Evolutionary conservation across 2,113 vertebrate genomes (phyloP), one percentile per base, ranked within the genome.

Genomic region (Anhinga rufa): DNA sequence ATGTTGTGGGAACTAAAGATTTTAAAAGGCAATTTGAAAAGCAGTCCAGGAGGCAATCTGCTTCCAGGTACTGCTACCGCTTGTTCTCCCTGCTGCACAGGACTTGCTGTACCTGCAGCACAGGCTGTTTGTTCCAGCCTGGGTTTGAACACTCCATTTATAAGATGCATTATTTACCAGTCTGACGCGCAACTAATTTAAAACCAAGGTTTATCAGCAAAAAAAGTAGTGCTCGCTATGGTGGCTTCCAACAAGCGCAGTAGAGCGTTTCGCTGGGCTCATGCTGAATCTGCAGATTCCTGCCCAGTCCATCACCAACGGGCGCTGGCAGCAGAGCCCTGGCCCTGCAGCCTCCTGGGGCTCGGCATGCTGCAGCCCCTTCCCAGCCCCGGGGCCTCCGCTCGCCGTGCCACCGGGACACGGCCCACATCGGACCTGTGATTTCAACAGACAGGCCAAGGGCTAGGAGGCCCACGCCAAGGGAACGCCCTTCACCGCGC

Each of bases 171-270:
- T 97, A 96, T 92, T 97, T 95, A 96, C 81, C 58, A 76, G 57
- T 17, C 75, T 90, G 94, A 90, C 65, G 40, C 9, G 62, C 86
- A 75, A 83, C 81, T 95, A 79, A 91, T 92, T 93, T 92, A 81
- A 81, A 96, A 95, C 86, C n/a, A 71, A 89, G 89, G 92, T 93
- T 86, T 86, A 96, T 96, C 97, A 96, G 88, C 88, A 92, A 76
- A 64, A 64, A 90, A 42, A 66, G 52, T 16, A 60, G 28, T 7
- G 4, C 40, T 71, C 76, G 69, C 83, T 86, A 3, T 3, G 28
- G 55, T 36, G 75, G 36, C 62, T 89, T 91, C 88, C 51, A 82
- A 40, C 26, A 28, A 64, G 44, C 7, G 9, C 88, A 55, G 64
- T 7, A 46, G 77, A 84, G 70, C 3, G 3, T 54, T 92, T 40